Evolutionary conservation across 2,797 vertebrate species (phyloP).

Genomic region (Syngnathus rostellatus): DNA sequence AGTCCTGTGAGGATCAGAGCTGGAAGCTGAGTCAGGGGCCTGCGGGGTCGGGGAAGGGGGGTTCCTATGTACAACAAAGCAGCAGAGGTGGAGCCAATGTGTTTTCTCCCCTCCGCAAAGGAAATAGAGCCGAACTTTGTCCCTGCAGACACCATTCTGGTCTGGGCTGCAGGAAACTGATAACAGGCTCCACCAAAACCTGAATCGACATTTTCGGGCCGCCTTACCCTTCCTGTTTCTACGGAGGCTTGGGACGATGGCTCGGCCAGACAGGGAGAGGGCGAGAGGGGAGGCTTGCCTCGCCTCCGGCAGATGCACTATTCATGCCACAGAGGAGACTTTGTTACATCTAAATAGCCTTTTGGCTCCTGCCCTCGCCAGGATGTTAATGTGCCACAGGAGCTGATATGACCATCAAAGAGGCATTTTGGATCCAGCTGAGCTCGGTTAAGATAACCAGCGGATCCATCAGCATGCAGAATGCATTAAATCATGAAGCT

Average conservation of each 20-base stretch:
- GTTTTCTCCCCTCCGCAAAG: slow-evolving; percentile 32
- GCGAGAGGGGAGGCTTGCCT: slow-evolving; percentile 21
- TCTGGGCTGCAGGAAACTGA: slow-evolving; percentile 62
- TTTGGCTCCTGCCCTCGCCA: slow-evolving; percentile 53
- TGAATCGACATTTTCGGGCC: slow-evolving; percentile 61
- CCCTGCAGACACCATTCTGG: slow-evolving; percentile 33
- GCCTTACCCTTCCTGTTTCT: slow-evolving; percentile 62
- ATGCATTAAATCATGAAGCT: background rate
- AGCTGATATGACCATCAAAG: slow-evolving; percentile 58
- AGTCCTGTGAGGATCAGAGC: slow-evolving; percentile 9
- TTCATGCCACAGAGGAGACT: slow-evolving; percentile 72
- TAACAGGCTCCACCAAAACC: slow-evolving; percentile 57
- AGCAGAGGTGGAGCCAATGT: slow-evolving; percentile 42
- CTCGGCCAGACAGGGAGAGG: slow-evolving; percentile 25
- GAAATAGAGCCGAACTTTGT: slow-evolving; percentile 60
- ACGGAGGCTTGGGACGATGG: slow-evolving; percentile 34
- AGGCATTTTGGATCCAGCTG: slow-evolving; percentile 47
- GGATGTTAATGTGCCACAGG: slow-evolving; percentile 66
- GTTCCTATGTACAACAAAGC: slow-evolving; percentile 21
- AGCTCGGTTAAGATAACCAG: slow-evolving; percentile 27
- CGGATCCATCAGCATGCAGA: background rate
- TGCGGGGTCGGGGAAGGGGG: background rate
- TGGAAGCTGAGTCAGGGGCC: slow-evolving; percentile 15
- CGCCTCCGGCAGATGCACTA: slow-evolving; percentile 67
- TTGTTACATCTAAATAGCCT: slow-evolving; percentile 67